phyloP scores from a whole-genome alignment of 2,113 vertebrate species.

The Charadrius vociferus region DNA sequence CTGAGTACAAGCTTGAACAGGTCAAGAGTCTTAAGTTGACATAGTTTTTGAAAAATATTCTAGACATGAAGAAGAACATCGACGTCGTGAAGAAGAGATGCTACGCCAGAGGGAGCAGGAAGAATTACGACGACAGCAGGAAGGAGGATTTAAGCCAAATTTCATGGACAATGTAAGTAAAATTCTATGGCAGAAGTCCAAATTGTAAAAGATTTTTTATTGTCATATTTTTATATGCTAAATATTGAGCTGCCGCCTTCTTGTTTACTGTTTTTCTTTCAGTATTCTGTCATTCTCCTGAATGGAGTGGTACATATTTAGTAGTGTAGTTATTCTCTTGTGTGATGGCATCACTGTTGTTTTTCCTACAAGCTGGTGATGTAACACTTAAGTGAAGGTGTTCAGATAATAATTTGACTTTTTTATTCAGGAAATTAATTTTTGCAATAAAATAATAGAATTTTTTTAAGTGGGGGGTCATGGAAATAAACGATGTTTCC shows the following conservation, averaged over 20 bases:
- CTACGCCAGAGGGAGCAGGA: slow-evolving; percentile 94
- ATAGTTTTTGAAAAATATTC: not conserved
- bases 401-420: not conserved
- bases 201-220: not conserved
- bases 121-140: slow-evolving; percentile 87
- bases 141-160: slow-evolving; percentile 89
- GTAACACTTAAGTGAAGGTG: not conserved
- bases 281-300: not conserved
- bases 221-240: not conserved
- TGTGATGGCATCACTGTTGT: not conserved
- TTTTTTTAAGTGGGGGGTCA: not conserved
- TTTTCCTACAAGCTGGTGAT: not conserved
- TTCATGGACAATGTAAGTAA: slow-evolving; percentile 94
- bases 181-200: not conserved
- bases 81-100: slow-evolving; percentile 93
- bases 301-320: not conserved
- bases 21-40: not conserved
- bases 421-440: not conserved
- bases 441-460: not conserved
- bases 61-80: slow-evolving; percentile 91
- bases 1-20: not conserved
- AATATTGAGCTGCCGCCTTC: not conserved
- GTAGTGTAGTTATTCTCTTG: not conserved
- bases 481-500: not conserved
- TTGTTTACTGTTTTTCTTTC: not conserved